Base-by-base conservation (phyloP, 2,113 vertebrate species). In the Stomatorhinus ivindoensis region DNA sequence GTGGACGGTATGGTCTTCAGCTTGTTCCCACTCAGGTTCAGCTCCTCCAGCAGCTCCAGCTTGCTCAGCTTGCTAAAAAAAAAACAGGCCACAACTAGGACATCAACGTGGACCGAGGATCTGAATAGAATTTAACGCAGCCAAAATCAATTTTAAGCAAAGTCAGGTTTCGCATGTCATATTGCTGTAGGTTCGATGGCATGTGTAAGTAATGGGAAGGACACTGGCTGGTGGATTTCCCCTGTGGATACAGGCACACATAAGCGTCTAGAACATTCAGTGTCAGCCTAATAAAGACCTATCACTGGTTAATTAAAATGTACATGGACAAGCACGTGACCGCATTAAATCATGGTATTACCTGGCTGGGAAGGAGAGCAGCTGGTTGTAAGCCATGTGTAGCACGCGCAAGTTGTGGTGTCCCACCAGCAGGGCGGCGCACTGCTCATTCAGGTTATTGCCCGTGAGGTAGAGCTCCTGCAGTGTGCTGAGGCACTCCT, bases 1-100 rank as follows among this genome's bases (percentile, higher is more conserved):
- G 98, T 99, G 88, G 98, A 99, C 80, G 98, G 98, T 93, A 99
- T 97, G 10, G 96, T 96, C 96, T 97, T 99, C 91, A 99, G 95
- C 90, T 97, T 97, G 95, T 99, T 99, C 85, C 98, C 97, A 90
- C 98, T 99, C 89, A 99, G 93, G 93, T 99, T 98, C 76, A 99
- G 94, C 93, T 99, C 98, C 93, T 99, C 98, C 92, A 99, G 93
- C 27, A 96, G 94, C 90, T 99, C 98, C 94, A 99, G 93, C 88
- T 98, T 99, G 94, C 97, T 97, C 89, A 99, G 95, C 93, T 99
- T 99, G 94, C 98, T 99, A 47, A 47, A 46, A 85, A 84, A 44
- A 89, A 4, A 61, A n/a, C 19, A 53, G 39, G 24, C 4, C 51
- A 44, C 24, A 50, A 83, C 27, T 48, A 42, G 47, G 46, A 55